Percentiles rank a stretch among this genome's conserved stretches.
phyloP scores from a whole-genome alignment of 2,888 invertebrate genomes.

The Hoplodrina ambigua region DNA sequence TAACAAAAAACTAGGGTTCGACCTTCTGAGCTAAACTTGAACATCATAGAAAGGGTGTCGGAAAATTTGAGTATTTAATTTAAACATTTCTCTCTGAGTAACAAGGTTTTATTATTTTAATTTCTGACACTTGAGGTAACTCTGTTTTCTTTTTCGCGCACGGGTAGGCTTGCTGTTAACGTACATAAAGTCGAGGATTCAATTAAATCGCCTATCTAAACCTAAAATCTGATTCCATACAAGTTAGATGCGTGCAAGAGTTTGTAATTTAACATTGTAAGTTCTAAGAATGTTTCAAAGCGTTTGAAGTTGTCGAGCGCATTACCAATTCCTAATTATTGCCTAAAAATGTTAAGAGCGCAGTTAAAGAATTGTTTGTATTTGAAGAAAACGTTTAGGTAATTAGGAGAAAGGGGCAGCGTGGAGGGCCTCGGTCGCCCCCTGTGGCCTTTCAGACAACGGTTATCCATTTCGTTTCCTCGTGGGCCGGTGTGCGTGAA shows the following conservation, averaged over 20 bases:
- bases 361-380: slow-evolving; percentile 64
- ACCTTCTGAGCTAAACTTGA: slow-evolving; percentile 7
- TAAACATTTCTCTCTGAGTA: slow-evolving; percentile 15
- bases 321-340: slow-evolving; percentile 53
- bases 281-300: slow-evolving; percentile 46
- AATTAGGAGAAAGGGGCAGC: slow-evolving; percentile 77
- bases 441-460: slow-evolving; percentile 85
- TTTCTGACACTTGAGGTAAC: not conserved
- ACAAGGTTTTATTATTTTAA: slow-evolving; percentile 10
- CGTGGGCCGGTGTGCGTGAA: slow-evolving; percentile 81
- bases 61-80: slow-evolving; percentile 10
- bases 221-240: slow-evolving; percentile 23
- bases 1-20: slow-evolving; percentile 21
- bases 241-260: slow-evolving; percentile 37
- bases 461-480: slow-evolving; percentile 85
- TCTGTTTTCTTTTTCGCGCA: not conserved
- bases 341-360: slow-evolving; percentile 53
- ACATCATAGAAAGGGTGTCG: slow-evolving; percentile 24
- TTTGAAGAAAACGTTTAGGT: slow-evolving; percentile 73
- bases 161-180: no score
- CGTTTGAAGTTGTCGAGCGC: slow-evolving; percentile 42
- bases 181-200: no score
- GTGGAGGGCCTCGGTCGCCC: slow-evolving; percentile 74
- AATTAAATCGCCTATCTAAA: slow-evolving; percentile 1
- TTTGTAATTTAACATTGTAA: slow-evolving; percentile 41